Conservation (phyloP, 1,140 invertebrate genomes). For the Panagrolaimus sp. region DNA sequence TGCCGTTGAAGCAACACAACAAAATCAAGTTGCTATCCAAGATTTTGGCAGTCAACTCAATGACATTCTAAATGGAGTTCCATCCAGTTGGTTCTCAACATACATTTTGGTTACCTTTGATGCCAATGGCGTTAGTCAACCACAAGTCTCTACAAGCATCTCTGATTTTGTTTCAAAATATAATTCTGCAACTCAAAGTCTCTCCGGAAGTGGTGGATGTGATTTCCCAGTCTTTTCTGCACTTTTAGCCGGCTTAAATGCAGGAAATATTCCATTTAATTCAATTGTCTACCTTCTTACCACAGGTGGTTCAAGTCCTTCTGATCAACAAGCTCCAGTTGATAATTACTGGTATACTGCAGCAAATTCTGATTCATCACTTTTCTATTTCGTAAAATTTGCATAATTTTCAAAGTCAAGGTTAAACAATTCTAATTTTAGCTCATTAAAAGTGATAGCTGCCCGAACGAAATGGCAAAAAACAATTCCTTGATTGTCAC, state of each 20-base stretch:
- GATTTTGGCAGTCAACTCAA: not conserved
- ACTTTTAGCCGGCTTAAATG: not conserved
- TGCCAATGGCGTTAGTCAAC: not conserved
- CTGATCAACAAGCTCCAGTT: not conserved
- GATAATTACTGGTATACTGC: not conserved
- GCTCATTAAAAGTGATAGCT: not conserved
- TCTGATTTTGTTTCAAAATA: not conserved
- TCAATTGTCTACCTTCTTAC: conserved; percentile 5
- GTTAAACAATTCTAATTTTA: no score
- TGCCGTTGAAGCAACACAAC: not conserved
- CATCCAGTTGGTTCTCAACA: not conserved
- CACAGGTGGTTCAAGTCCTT: not conserved
- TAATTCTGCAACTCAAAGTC: not conserved
- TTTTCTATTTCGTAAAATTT: no score
- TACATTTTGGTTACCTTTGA: conserved; percentile 18
- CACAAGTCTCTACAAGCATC: not conserved
- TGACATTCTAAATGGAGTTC: conserved; percentile 4
- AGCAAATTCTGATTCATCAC: not conserved
- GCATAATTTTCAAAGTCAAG: no score
- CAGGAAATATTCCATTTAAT: not conserved
- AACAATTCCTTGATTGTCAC: not conserved
- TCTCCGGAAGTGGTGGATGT: not conserved
- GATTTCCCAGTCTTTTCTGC: conserved; percentile 13
- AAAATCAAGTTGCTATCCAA: conserved; percentile 11
- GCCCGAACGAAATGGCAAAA: not conserved